Evolutionary conservation across 2,797 vertebrate genomes (phyloP).

Genomic region (Melanotaenia boesemani): DNA sequence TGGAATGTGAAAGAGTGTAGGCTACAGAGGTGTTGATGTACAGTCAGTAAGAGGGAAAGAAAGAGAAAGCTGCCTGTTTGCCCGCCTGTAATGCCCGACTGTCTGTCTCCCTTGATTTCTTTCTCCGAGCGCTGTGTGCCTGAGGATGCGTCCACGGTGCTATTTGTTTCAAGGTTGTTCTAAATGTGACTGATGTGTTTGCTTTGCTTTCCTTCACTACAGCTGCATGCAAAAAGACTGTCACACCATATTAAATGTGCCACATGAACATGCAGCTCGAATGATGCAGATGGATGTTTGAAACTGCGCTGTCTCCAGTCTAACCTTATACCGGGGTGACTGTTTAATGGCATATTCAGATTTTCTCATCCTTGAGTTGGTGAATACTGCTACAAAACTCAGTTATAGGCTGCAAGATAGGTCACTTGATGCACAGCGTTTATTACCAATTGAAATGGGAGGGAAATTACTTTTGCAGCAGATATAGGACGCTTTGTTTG

Average conservation of each 20-base stretch:
- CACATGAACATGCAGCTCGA: constrained; percentile 52
- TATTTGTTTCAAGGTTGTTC: constrained; percentile 78
- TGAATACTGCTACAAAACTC: constrained; percentile 52
- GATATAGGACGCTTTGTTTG: constrained; percentile 49
- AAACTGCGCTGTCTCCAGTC: constrained; percentile 43
- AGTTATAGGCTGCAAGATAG: constrained; percentile 52
- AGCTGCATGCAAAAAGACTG: constrained; percentile 57
- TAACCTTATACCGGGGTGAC: constrained; percentile 44
- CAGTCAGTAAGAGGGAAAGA: constrained; percentile 64
- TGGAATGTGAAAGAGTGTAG: constrained; percentile 71
- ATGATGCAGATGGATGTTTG: constrained; percentile 55
- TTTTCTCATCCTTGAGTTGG: constrained; percentile 59
- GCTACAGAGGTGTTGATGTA: constrained; percentile 71
- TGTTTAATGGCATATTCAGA: constrained; percentile 51
- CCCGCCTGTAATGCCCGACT: constrained; percentile 57
- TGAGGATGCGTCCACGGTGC: constrained; percentile 60
- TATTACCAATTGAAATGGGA: constrained; percentile 71
- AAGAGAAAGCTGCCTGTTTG: constrained; percentile 63
- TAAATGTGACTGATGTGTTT: constrained; percentile 80
- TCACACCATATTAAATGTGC: constrained; percentile 55
- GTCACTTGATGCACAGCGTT: constrained; percentile 66
- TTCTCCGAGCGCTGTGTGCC: constrained; percentile 53
- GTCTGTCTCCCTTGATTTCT: constrained; percentile 72
- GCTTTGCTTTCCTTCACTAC: constrained; percentile 62
- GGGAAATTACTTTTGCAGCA: constrained; percentile 69